phyloP scores from a whole-genome alignment of 2,888 invertebrate genomes.

The Poecilobothrus nobilitatus region DNA sequence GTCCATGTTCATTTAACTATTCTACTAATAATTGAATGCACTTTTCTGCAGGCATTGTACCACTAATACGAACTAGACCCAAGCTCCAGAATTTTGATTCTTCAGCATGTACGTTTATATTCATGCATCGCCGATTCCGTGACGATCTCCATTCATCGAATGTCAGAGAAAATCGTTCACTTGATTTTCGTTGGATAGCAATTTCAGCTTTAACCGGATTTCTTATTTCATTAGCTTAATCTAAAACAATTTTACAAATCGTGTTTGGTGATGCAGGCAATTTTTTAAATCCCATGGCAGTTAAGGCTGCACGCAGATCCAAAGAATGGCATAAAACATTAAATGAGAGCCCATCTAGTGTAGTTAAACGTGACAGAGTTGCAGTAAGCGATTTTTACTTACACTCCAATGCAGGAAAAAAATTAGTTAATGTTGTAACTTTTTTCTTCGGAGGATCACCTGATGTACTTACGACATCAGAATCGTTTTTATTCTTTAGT shows the following conservation, averaged over 20 bases:
- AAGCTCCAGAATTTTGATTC: slow-evolving; percentile 21
- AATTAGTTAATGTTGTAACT: slow-evolving; percentile 8
- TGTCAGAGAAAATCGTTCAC: slow-evolving; percentile 15
- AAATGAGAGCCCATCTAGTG: slow-evolving; percentile 12
- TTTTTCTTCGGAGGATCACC: slow-evolving; percentile 9
- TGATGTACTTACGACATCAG: slow-evolving; percentile 7
- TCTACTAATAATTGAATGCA: slow-evolving; percentile 20
- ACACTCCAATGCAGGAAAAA: slow-evolving; percentile 5
- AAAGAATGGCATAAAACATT: slow-evolving; percentile 11
- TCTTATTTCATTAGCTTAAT: slow-evolving; percentile 9
- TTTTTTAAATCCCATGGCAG: slow-evolving; percentile 3
- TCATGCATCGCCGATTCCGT: slow-evolving; percentile 12
- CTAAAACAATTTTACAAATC: slow-evolving; percentile 10
- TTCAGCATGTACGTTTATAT: slow-evolving; percentile 11
- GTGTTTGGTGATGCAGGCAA: slow-evolving; percentile 3
- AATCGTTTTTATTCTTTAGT: not conserved
- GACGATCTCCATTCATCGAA: slow-evolving; percentile 21
- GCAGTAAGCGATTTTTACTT: slow-evolving; percentile 9
- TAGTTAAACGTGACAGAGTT: slow-evolving; percentile 5
- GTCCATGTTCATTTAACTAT: slow-evolving; percentile 21
- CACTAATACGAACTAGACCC: slow-evolving; percentile 22
- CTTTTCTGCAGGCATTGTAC: slow-evolving; percentile 11
- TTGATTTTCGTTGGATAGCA: not conserved
- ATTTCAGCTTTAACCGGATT: slow-evolving; percentile 2
- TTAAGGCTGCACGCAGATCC: slow-evolving; percentile 11